phyloP scores from a whole-genome alignment of 2,113 vertebrate genomes.

The Daphoenositta chrysoptera region DNA sequence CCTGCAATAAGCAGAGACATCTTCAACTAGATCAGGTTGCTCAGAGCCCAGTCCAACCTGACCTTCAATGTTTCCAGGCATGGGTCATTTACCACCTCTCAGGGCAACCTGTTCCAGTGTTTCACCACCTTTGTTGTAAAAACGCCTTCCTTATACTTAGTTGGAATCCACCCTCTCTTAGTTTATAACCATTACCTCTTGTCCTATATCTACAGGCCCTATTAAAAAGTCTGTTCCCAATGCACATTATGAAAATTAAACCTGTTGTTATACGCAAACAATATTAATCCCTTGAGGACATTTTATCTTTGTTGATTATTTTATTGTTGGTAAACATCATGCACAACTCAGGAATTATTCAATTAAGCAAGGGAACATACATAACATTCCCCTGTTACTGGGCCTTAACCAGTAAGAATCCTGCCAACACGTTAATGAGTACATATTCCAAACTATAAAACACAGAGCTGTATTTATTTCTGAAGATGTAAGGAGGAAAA shows the following conservation, averaged over 20 bases:
- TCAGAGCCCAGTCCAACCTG: neutral
- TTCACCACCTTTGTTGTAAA: neutral
- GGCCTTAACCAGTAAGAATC: constrained; percentile 50
- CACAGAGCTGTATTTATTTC: constrained; percentile 33
- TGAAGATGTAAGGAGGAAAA: neutral
- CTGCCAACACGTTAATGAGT: constrained; percentile 22
- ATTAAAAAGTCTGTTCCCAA: neutral
- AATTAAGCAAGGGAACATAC: constrained; percentile 29
- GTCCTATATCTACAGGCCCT: neutral
- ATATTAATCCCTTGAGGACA: neutral
- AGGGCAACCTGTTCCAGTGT: neutral
- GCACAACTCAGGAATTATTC: neutral
- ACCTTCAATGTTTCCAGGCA: neutral
- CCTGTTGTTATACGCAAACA: neutral
- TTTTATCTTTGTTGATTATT: constrained; percentile 37
- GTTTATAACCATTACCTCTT: neutral
- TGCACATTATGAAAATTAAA: neutral
- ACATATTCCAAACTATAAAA: constrained; percentile 29
- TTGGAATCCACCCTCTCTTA: neutral
- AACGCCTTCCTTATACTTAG: neutral
- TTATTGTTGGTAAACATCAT: constrained; percentile 64
- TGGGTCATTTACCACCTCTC: neutral
- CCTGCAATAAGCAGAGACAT: neutral
- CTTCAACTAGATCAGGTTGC: neutral
- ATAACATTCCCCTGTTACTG: constrained; percentile 60